Conservation (phyloP, 2,888 invertebrate species). For the Drosophila aldrichi region DNA sequence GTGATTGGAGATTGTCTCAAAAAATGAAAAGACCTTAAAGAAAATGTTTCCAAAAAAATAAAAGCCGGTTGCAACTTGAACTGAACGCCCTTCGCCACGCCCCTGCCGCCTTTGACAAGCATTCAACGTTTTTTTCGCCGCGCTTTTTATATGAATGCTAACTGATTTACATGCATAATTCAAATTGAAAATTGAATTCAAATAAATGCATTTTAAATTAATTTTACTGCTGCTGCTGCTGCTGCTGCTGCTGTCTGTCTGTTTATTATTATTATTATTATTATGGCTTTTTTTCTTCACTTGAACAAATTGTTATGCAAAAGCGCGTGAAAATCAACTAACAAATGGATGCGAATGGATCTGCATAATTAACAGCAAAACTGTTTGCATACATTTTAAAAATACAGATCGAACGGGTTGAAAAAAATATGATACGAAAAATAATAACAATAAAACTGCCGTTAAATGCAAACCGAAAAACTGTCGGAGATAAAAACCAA, state of each 20-base stretch:
- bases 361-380: conserved; percentile 72
- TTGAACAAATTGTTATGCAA: conserved; percentile 71
- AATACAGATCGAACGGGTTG: conserved; percentile 2
- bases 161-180: conserved; percentile 69
- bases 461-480: conserved; percentile 22
- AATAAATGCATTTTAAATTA: conserved; percentile 68
- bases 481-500: conserved; percentile 2
- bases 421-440: conserved; percentile 2
- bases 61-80: conserved; percentile 10
- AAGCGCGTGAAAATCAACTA: conserved; percentile 77
- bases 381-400: conserved; percentile 59
- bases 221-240: conserved; percentile 34
- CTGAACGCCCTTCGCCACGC: conserved; percentile 1
- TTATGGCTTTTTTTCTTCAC: conserved; percentile 11
- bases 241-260: conserved; percentile 10
- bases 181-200: conserved; percentile 67
- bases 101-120: conserved; percentile 4
- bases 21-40: not conserved
- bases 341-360: conserved; percentile 55
- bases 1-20: conserved; percentile 16
- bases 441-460: conserved; percentile 31
- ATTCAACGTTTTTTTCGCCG: conserved; percentile 3
- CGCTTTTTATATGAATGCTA: not conserved
- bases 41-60: not conserved
- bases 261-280: conserved; percentile 2